These are phyloP conservation scores for Polypterus bichir DNA, from an alignment of 2,113 vertebrate genomes.

Conservation along the genomic window DNA sequence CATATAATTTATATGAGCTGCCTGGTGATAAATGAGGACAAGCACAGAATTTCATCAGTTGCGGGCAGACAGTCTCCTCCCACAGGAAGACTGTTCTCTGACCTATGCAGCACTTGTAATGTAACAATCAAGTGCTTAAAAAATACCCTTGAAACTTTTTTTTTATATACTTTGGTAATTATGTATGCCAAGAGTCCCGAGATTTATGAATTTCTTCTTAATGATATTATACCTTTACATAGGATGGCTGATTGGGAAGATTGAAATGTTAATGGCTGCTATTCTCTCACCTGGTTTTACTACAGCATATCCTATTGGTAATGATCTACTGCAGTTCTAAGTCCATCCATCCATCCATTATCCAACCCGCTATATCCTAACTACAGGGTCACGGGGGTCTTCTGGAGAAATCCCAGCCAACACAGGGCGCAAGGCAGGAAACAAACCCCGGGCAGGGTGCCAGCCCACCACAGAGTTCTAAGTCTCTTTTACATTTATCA, in stretches of 20 bases:
- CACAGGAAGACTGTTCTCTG: conserved; percentile 38
- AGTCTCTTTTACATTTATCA: no score
- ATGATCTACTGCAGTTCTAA: no score
- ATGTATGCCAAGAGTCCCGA: conserved; percentile 44
- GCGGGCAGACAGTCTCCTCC: conserved; percentile 47
- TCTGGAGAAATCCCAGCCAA: no score
- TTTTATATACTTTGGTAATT: conserved; percentile 30
- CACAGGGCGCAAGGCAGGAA: no score
- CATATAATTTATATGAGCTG: conserved; percentile 58
- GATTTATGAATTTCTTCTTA: conserved; percentile 50
- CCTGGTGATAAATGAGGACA: conserved; percentile 60
- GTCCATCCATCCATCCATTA: no score
- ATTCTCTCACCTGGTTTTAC: no score
- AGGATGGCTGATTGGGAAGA: neutral
- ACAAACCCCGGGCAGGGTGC: no score
- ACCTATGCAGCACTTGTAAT: conserved; percentile 35
- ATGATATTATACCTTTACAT: conserved; percentile 20
- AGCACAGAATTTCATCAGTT: conserved; percentile 49
- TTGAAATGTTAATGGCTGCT: no score
- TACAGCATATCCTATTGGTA: no score
- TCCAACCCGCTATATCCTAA: no score
- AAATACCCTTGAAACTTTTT: conserved; percentile 37
- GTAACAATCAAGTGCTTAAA: conserved; percentile 21
- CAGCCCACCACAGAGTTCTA: no score
- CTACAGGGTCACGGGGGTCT: no score